Evolutionary conservation across 2,888 invertebrate species (phyloP), one percentile per base, ranked within the genome.

Genomic region (Dolichopus griseipennis): DNA sequence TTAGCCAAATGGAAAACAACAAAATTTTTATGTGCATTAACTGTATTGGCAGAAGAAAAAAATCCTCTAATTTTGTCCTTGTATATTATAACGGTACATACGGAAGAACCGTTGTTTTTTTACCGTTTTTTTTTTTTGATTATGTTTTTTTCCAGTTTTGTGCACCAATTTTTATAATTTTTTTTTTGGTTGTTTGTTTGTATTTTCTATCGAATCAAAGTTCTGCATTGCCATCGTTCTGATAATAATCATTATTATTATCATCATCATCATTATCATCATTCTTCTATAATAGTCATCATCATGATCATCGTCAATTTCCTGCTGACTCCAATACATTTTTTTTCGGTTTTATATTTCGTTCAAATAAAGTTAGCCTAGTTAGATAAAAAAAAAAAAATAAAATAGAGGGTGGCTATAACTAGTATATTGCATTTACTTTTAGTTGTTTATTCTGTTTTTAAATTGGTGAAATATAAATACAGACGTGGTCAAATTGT

Each of bases 191-290:
- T n/a, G n/a, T n/a, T n/a, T n/a, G n/a, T n/a, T n/a, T n/a, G n/a
- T n/a, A n/a, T 27, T 52, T 52, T 52, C 15, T 52, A 52, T 52
- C 52, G 52, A 52, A 52, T 52, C 52, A 52, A 52, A 52, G 52
- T 52, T 52, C 52, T 52, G 52, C 52, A 52, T 52, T 52, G 52
- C n/a, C 15, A 52, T 52, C 52, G n/a, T 52, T 9, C 9, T n/a
- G 9, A 52, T 52, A 18, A 52, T 52, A 12, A 52, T 52, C 18
- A 52, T 52, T 18, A 52, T 52, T 2, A 18, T 52, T 18, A 18
- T 52, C 18, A 52, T 52, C 52, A 52, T 12, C 15, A 52, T 52
- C 52, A 52, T 12, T 18, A n/a, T n/a, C n/a, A n/a, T n/a, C n/a
- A n/a, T n/a, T n/a, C n/a, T n/a, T n/a, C 15, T n/a, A 7, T 52